These are phyloP conservation scores for Drosophila takahashii DNA, from an alignment of 1,140 invertebrate genomes.

Conservation along the genomic window DNA sequence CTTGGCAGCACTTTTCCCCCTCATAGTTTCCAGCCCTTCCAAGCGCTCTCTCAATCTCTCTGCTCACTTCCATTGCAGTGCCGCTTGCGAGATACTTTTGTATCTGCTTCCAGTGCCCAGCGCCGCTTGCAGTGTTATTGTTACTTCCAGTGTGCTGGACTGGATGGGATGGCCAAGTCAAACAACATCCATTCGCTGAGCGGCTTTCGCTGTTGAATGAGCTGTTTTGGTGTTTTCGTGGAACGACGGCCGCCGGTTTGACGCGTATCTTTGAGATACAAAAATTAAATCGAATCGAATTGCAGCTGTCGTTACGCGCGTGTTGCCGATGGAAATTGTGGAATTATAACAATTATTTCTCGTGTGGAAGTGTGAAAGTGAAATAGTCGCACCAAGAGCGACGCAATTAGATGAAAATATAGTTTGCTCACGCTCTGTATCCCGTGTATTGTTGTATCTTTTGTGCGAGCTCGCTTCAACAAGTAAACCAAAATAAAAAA, in stretches of 20 bases:
- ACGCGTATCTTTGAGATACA: conserved; percentile 39
- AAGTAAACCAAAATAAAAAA: conserved; percentile 49
- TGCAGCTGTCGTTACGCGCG: conserved; percentile 70
- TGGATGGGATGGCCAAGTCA: conserved; percentile 38
- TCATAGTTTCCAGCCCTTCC: conserved; percentile 24
- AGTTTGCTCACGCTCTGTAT: conserved; percentile 21
- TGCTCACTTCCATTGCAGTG: conserved; percentile 40
- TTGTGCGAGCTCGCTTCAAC: conserved; percentile 41
- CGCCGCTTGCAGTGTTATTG: conserved; percentile 51
- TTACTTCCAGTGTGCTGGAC: conserved; percentile 36
- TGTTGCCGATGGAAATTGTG: conserved; percentile 49
- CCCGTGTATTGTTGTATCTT: conserved; percentile 15
- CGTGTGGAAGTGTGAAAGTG: conserved; percentile 70
- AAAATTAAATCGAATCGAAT: conserved; percentile 43
- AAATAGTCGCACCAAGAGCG: conserved; percentile 61
- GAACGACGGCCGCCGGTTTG: conserved; percentile 34
- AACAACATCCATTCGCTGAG: conserved; percentile 65
- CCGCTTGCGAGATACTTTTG: conserved; percentile 44
- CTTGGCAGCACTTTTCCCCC: conserved; percentile 43
- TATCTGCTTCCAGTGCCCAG: conserved; percentile 42
- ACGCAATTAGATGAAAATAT: conserved; percentile 72
- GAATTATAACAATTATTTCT: conserved; percentile 43
- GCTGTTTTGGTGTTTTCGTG: conserved; percentile 28
- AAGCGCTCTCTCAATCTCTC: conserved; percentile 12
- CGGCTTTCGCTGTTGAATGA: conserved; percentile 79